Evolutionary conservation across 2,113 vertebrate genomes (phyloP).

Genomic region (Chunga burmeisteri): DNA sequence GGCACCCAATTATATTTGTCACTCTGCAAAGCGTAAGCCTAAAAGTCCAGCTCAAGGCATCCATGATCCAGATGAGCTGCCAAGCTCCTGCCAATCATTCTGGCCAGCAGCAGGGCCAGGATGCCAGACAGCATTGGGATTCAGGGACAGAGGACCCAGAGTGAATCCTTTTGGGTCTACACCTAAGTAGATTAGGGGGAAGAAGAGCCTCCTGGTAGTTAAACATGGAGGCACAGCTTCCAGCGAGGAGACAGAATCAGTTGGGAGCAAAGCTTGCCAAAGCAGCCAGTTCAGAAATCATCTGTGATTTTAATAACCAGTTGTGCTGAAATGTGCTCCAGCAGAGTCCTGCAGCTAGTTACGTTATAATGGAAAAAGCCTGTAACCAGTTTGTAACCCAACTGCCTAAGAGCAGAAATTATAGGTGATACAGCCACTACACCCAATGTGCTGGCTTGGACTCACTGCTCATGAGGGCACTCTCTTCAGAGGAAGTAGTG

Average conservation of each 20-base stretch:
- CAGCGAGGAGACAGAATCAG: neutral
- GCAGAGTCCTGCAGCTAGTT: conserved; percentile 36
- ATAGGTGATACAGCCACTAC: neutral
- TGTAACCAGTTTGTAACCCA: conserved; percentile 2
- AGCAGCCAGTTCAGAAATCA: conserved; percentile 34
- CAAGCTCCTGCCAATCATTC: neutral
- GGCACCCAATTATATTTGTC: neutral
- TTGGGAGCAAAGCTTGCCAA: conserved; percentile 4
- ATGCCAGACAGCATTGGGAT: neutral
- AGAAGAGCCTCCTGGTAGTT: conserved; percentile 29
- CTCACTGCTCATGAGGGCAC: neutral
- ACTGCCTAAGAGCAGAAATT: neutral
- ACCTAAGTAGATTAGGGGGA: conserved; percentile 8
- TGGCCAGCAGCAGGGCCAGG: neutral
- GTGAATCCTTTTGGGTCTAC: neutral
- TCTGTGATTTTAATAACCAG: conserved; percentile 23
- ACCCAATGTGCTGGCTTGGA: neutral
- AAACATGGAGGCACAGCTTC: neutral
- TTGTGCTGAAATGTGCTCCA: conserved; percentile 23
- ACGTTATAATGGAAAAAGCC: conserved; percentile 23
- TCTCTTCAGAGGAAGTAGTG: neutral
- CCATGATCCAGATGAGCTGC: neutral
- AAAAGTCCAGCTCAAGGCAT: neutral
- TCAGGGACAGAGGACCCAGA: neutral
- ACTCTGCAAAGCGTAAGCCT: neutral